phyloP scores from a whole-genome alignment of 2,113 vertebrate genomes.

The Clarias gariepinus region DNA sequence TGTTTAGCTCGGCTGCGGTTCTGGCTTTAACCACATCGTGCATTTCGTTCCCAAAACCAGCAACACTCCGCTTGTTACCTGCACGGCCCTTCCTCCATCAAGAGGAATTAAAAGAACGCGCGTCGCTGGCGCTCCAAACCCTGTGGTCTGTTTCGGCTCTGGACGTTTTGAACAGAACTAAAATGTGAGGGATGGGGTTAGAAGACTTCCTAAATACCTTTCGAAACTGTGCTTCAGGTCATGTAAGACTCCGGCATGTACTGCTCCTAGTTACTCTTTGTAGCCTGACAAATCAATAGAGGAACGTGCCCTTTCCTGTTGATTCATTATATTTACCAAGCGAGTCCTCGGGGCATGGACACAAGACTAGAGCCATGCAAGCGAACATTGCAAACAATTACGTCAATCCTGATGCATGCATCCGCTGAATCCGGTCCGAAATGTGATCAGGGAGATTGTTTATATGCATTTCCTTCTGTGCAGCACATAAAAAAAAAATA shows the following conservation, averaged over 20 bases:
- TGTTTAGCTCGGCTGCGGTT: constrained; percentile 22
- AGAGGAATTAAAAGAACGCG: neutral
- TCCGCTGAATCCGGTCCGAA: neutral
- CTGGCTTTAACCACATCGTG: neutral
- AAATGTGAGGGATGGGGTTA: neutral
- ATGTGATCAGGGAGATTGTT: constrained; percentile 18
- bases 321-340: neutral
- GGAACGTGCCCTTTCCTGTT: constrained; percentile 6
- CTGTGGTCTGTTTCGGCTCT: too few species aligned
- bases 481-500: neutral
- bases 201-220: constrained; percentile 19
- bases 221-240: constrained; percentile 19
- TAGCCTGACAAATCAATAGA: neutral
- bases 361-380: neutral
- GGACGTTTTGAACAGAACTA: neutral
- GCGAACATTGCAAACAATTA: neutral
- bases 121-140: neutral
- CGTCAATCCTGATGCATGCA: neutral
- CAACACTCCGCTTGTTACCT: neutral
- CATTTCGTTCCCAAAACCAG: neutral
- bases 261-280: neutral
- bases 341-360: neutral
- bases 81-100: neutral
- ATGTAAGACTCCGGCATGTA: neutral
- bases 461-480: constrained; percentile 1